Conservation (phyloP, 2,797 vertebrate species). For the Scarus forsteni region DNA sequence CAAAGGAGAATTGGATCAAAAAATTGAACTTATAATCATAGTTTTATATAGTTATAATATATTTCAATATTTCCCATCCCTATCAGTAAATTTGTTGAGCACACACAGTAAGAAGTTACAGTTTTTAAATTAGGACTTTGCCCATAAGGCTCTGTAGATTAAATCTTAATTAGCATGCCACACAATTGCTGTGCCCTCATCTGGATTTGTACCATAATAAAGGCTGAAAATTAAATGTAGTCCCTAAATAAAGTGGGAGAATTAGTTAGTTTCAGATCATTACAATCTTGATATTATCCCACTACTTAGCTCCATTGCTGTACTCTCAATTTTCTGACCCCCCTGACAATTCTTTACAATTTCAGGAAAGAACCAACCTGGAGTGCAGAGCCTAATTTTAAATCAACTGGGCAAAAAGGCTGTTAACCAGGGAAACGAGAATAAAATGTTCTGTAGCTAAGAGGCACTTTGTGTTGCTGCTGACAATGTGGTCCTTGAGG, state of each 20-base stretch:
- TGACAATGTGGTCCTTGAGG: conserved; percentile 35
- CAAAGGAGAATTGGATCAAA: not conserved
- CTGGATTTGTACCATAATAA: conserved; percentile 47
- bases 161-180: conserved; percentile 60
- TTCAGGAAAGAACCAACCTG: not conserved
- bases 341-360: not conserved
- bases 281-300: conserved; percentile 34
- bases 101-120: conserved; percentile 22
- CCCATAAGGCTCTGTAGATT: conserved; percentile 52
- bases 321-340: conserved; percentile 16
- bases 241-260: conserved; percentile 24
- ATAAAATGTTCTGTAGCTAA: conserved; percentile 40
- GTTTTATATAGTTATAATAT: no score
- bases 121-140: conserved; percentile 43
- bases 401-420: conserved; percentile 19
- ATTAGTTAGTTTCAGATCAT: conserved; percentile 38
- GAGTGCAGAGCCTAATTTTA: conserved; percentile 28
- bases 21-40: not conserved
- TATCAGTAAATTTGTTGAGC: no score
- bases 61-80: no score
- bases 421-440: conserved; percentile 9
- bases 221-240: conserved; percentile 54
- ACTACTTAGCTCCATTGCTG: conserved; percentile 12
- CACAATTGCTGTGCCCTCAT: conserved; percentile 52
- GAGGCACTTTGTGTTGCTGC: conserved; percentile 50